Base-by-base conservation (phyloP, 2,113 vertebrate genomes). In the Progne subis region DNA sequence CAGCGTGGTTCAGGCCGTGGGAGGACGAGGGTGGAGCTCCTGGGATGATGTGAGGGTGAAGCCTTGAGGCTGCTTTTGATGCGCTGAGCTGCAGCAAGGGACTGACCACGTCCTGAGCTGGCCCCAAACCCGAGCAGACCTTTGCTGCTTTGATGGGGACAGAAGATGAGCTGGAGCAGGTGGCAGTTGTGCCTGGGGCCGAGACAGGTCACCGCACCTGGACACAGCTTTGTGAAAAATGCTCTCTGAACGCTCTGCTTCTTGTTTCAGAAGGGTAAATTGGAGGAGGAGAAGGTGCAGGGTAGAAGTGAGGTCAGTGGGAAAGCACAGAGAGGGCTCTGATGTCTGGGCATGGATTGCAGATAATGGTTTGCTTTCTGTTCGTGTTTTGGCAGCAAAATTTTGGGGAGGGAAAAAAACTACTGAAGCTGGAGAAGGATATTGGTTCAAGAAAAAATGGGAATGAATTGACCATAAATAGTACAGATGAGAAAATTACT, bases 1-100 rank as follows among this genome's bases (percentile, higher is more conserved):
- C n/a, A 41, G 0, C 0, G 0, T 50, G 41, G 41, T 52, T 57
- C 52, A 37, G 34, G 12, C 25, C 29, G 1, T 39, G 1, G 0
- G 25, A 28, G 55, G 53, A 3, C 44, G 71, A 26, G 32, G 2
- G 24, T 43, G 31, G 32, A 55, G 21, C 7, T 85, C 31, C 77
- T 64, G 34, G 37, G 39, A 6, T 6, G 12, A 2, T 55, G 46
- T 41, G n/a, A 49, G 67, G 82, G 20, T n/a, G 50, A 65, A 92
- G 18, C 41, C 28, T 18, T 13, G 81, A 12, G 50, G 49, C 82
- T 18, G 37, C 18, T 37, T 28, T 63, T n/a, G 26, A 2, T 25
- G 18, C 3, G 2, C 4, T 21, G 77, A 69, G 55, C 49, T 77
- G 52, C 44, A 64, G 28, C 18, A n/a, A 0, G 8, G 26, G n/a